Conservation (phyloP, 2,797 vertebrate genomes). For the Semaprochilodus insignis region DNA sequence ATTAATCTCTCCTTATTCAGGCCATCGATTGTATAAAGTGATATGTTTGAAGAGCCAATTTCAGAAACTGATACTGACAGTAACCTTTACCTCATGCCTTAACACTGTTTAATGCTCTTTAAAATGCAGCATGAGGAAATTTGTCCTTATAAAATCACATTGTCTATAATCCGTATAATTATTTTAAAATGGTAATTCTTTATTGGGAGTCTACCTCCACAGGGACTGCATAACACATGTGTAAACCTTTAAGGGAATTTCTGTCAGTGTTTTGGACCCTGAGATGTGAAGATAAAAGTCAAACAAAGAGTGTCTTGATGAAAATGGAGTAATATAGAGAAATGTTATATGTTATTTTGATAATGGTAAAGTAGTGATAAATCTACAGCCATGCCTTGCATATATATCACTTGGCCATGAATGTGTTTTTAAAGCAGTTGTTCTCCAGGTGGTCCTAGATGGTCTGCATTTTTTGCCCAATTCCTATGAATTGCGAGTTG, state of each 20-base stretch:
- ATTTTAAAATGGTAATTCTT: background rate
- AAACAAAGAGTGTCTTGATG: too few relatives aligned
- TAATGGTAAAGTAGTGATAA: too few relatives aligned
- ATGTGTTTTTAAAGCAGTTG: too few relatives aligned
- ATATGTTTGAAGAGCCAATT: constrained; percentile 73
- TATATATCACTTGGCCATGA: too few relatives aligned
- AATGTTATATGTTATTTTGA: too few relatives aligned
- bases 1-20: constrained; percentile 74
- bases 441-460: too few relatives aligned
- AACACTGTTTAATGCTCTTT: constrained; percentile 68
- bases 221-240: background rate
- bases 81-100: constrained; percentile 76
- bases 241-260: background rate
- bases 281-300: too few relatives aligned
- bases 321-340: too few relatives aligned
- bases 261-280: too few relatives aligned
- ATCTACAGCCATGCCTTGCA: too few relatives aligned
- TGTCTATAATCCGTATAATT: constrained; percentile 49
- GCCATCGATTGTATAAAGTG: constrained; percentile 74
- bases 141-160: constrained; percentile 68
- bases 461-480: too few relatives aligned
- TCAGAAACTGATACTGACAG: constrained; percentile 72
- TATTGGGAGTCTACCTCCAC: background rate
- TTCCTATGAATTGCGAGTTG: too few relatives aligned
- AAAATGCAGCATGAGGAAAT: constrained; percentile 68